Percentiles rank a stretch among this genome's conserved stretches.
Evolutionary conservation across 2,797 vertebrate genomes (phyloP).

Genomic region (Phrynocephalus vlangalii): DNA sequence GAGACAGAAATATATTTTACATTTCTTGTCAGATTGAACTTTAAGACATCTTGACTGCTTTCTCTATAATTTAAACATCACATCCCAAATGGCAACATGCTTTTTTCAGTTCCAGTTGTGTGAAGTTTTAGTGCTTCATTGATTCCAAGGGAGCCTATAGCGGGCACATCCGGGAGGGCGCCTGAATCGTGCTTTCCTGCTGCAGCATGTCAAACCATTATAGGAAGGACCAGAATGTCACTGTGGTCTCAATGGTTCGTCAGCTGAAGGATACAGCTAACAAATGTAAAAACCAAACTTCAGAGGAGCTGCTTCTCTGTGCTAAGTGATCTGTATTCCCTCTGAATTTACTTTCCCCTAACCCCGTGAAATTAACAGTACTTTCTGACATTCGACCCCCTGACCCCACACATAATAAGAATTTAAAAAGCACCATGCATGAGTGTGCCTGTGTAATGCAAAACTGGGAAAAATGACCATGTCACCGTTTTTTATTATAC

Average conservation of each 20-base stretch:
- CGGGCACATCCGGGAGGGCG: conserved; percentile 69
- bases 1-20: conserved; percentile 78
- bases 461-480: conserved; percentile 89
- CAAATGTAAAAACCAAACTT: conserved; percentile 90
- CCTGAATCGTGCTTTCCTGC: conserved; percentile 79
- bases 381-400: conserved; percentile 92
- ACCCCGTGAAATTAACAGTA: conserved; percentile 99
- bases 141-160: conserved; percentile 70
- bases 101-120: conserved; percentile 77
- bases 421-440: conserved; percentile 99
- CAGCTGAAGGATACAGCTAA: conserved; percentile 95
- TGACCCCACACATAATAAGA: conserved; percentile 98
- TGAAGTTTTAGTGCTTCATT: conserved; percentile 75
- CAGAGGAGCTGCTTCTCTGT: conserved; percentile 88
- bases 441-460: conserved; percentile 95
- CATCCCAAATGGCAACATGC: conserved; percentile 80
- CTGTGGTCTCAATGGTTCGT: conserved; percentile 89
- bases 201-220: conserved; percentile 86
- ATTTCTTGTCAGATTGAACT: conserved; percentile 80
- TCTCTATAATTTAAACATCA: conserved; percentile 73
- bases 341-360: conserved; percentile 98
- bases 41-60: conserved; percentile 77
- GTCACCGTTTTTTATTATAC: conserved; percentile 85
- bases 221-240: conserved; percentile 86
- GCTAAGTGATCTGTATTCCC: conserved; percentile 99